phyloP scores from a whole-genome alignment of 2,888 invertebrate genomes.

The Bruchidius siliquastri region DNA sequence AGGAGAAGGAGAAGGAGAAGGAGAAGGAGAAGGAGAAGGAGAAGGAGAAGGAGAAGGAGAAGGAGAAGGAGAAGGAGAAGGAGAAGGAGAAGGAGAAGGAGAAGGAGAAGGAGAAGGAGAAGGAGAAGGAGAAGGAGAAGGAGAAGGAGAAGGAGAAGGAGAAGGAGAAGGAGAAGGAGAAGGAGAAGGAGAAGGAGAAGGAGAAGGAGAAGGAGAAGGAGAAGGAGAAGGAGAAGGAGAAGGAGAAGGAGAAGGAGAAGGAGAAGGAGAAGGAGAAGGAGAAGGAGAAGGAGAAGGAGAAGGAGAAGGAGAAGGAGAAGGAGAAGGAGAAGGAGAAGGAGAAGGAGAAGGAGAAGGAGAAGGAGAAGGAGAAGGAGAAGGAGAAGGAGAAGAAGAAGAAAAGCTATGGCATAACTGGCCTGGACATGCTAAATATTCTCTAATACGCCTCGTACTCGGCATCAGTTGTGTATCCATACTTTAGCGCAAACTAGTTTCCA shows the following conservation, averaged over 20 bases:
- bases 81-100: background rate
- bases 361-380: conserved; percentile 2
- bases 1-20: background rate
- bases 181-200: conserved; percentile 1
- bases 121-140: background rate
- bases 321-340: conserved; percentile 3
- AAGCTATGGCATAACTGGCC: background rate
- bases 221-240: conserved; percentile 2
- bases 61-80: background rate
- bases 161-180: conserved; percentile 1
- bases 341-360: conserved; percentile 3
- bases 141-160: conserved; percentile 1
- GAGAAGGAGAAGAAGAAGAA: background rate
- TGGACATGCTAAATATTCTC: background rate
- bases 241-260: conserved; percentile 2
- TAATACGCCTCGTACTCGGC: background rate
- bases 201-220: conserved; percentile 3
- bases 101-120: background rate
- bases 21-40: background rate
- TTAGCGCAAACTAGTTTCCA: background rate
- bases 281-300: conserved; percentile 3
- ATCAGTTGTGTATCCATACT: background rate
- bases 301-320: conserved; percentile 1
- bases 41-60: background rate
- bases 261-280: conserved; percentile 2